These are phyloP conservation scores for Vidua chalybeata DNA, from an alignment of 2,113 vertebrate species.

Conservation along the genomic window DNA sequence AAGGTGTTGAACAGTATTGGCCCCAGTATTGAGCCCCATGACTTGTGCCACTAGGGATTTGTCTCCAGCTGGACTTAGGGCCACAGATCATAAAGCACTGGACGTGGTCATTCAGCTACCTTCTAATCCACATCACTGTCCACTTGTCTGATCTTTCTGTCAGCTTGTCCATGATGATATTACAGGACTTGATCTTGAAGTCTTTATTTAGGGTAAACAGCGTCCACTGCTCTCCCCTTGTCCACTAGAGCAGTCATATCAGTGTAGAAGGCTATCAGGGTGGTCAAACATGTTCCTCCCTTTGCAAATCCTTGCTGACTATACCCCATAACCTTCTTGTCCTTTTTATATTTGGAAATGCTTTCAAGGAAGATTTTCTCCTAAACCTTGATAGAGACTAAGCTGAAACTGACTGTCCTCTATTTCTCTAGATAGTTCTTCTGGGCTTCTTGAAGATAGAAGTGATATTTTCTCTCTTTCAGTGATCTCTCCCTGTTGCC, in stretches of 20 bases:
- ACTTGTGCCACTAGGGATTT: background rate
- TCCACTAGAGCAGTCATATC: background rate
- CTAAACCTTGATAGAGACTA: background rate
- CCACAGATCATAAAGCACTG: background rate
- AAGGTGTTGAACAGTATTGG: background rate
- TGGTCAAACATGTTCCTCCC: background rate
- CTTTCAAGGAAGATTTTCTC: background rate
- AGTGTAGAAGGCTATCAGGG: background rate
- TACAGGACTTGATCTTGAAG: background rate
- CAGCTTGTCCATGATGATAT: background rate
- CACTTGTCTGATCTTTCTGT: background rate
- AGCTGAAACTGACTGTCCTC: background rate
- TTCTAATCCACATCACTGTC: background rate
- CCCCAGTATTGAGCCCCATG: background rate
- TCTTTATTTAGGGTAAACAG: background rate
- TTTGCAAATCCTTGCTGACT: background rate
- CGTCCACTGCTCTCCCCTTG: background rate
- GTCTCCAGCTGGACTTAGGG: background rate
- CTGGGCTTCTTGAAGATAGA: background rate
- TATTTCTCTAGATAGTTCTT: background rate
- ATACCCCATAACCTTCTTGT: background rate
- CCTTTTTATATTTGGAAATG: background rate
- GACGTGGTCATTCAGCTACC: background rate
- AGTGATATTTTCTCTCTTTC: background rate
- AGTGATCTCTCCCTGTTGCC: background rate